Conservation (phyloP, 2,888 invertebrate genomes). For the Troides helena region DNA sequence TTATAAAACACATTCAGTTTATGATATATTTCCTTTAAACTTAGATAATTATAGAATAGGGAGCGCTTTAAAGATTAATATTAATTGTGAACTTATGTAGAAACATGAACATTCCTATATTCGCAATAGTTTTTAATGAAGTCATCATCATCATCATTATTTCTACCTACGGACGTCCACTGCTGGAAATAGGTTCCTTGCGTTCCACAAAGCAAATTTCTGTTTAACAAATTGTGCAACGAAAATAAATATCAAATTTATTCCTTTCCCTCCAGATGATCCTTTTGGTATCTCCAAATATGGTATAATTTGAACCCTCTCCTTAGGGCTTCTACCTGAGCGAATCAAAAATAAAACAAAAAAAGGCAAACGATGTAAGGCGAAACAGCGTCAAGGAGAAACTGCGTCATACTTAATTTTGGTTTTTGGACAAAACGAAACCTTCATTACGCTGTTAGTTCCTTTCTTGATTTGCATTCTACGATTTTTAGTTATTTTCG, state of each 20-base stretch:
- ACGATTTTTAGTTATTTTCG: neutral
- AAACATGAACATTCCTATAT: no score
- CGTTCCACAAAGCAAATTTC: no score
- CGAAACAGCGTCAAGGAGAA: neutral
- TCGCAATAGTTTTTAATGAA: no score
- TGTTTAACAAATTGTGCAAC: no score
- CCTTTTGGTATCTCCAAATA: neutral
- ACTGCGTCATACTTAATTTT: slow-evolving; percentile 11
- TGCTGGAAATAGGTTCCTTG: no score
- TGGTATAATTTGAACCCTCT: slow-evolving; percentile 2
- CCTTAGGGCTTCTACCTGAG: slow-evolving; percentile 22
- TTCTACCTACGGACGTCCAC: no score
- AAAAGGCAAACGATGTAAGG: neutral
- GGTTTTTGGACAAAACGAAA: neutral
- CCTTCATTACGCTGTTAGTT: neutral
- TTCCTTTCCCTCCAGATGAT: neutral
- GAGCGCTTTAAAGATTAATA: no score
- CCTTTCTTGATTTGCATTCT: neutral
- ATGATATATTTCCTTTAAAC: no score
- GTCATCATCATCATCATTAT: no score
- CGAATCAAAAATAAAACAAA: slow-evolving; percentile 17
- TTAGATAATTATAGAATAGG: no score
- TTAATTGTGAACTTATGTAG: no score
- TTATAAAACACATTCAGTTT: no score
- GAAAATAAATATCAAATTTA: neutral